phyloP scores from a whole-genome alignment of 2,888 invertebrate species.

The Dicyrtoma fusca region DNA sequence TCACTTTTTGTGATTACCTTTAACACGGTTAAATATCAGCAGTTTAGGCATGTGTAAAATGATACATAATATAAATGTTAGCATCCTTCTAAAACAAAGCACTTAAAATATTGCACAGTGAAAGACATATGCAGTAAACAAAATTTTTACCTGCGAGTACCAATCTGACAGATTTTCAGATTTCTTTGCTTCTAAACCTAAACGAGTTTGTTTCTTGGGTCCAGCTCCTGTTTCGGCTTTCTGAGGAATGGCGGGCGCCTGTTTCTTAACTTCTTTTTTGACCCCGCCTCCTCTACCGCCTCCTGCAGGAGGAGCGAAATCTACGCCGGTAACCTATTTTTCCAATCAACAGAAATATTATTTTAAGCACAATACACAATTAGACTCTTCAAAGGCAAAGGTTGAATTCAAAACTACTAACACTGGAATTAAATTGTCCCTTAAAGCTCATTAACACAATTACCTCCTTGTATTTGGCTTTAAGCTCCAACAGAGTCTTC shows the following conservation, averaged over 20 bases:
- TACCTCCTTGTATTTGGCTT: slow-evolving; percentile 72
- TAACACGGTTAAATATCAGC: no score
- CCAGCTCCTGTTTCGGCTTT: slow-evolving; percentile 17
- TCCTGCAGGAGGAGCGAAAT: slow-evolving; percentile 41
- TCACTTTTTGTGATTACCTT: slow-evolving; percentile 83
- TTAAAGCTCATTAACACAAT: neutral
- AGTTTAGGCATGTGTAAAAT: no score
- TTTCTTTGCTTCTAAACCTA: slow-evolving; percentile 92
- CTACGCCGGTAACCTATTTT: slow-evolving; percentile 40
- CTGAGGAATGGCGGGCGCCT: slow-evolving; percentile 46
- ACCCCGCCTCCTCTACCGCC: slow-evolving; percentile 12
- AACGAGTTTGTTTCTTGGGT: slow-evolving; percentile 84
- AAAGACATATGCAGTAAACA: neutral
- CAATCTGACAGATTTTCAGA: slow-evolving; percentile 92
- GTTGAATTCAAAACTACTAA: neutral
- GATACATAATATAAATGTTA: neutral
- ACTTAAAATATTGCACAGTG: neutral
- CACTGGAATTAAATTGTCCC: neutral
- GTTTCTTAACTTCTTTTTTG: slow-evolving; percentile 35
- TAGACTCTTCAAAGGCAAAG: neutral
- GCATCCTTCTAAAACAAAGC: neutral
- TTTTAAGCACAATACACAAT: neutral
- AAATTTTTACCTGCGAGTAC: slow-evolving; percentile 83
- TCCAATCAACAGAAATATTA: neutral
- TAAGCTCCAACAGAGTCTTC: slow-evolving; percentile 70